Percentiles rank a stretch among this genome's conserved stretches.
phyloP scores from a whole-genome alignment of 2,113 vertebrate genomes.

The Andinoacara biseriatus region DNA sequence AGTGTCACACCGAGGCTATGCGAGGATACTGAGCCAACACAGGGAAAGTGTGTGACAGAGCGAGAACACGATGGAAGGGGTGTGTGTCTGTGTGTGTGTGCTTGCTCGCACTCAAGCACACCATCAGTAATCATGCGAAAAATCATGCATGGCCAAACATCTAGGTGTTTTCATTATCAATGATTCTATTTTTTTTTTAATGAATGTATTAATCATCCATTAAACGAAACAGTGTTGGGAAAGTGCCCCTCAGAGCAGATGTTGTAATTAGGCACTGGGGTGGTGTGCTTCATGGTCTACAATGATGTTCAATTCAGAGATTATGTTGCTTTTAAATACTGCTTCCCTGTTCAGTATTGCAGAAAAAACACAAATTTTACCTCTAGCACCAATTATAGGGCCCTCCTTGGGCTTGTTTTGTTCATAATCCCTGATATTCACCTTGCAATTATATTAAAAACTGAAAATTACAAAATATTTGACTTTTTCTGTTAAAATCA shows the following conservation, averaged over 20 bases:
- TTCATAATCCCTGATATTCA: background rate
- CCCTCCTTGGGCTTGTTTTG: background rate
- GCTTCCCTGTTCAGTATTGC: background rate
- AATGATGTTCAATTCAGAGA: background rate
- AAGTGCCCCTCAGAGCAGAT: background rate
- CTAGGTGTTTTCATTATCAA: background rate
- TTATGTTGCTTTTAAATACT: background rate
- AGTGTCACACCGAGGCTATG: constrained; percentile 31
- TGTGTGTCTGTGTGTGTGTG: constrained; percentile 10
- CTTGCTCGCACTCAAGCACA: background rate
- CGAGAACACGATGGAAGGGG: constrained; percentile 17
- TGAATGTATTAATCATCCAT: background rate
- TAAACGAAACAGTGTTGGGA: background rate
- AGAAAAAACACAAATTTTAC: background rate
- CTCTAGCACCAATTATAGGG: background rate
- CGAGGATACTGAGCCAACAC: constrained; percentile 36
- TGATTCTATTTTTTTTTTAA: background rate
- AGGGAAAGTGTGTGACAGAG: constrained; percentile 26
- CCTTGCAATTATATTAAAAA: background rate
- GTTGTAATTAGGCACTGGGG: background rate
- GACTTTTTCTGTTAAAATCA: background rate
- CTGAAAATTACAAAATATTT: background rate
- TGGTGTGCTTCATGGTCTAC: background rate
- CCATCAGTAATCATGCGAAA: background rate
- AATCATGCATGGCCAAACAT: background rate